Evolutionary conservation across 1,140 invertebrate genomes (phyloP).

Genomic region (Drosophila pruinosa): DNA sequence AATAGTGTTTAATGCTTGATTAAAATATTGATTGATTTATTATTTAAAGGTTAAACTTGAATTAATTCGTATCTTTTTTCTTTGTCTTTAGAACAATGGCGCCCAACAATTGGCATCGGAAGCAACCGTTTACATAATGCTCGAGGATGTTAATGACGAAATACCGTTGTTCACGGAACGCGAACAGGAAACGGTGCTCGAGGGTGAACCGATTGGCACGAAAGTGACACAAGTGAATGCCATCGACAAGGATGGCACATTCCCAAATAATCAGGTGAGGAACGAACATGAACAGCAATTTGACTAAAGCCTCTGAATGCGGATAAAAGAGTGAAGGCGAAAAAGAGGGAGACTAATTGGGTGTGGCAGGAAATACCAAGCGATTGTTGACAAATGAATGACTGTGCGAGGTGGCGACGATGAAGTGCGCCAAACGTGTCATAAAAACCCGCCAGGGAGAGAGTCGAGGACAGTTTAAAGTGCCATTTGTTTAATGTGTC

Average conservation of each 20-base stretch:
- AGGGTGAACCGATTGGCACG: conserved; percentile 96
- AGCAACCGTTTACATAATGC: conserved; percentile 95
- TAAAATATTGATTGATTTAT: background rate
- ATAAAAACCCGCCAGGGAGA: background rate
- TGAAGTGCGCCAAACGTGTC: background rate
- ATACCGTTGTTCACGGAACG: conserved; percentile 97
- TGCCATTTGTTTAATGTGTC: conserved; percentile 27
- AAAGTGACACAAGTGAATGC: conserved; percentile 98
- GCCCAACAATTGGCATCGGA: conserved; percentile 97
- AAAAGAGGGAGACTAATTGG: background rate
- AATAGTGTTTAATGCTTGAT: background rate
- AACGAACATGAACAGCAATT: conserved; percentile 16
- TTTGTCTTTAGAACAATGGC: conserved; percentile 92
- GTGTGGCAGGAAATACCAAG: conserved; percentile 48
- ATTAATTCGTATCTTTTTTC: background rate
- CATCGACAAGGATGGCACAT: conserved; percentile 97
- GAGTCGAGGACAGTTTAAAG: conserved; percentile 2
- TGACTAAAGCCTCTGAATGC: conserved; percentile 2
- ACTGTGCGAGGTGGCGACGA: conserved; percentile 18
- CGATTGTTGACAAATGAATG: conserved; percentile 69
- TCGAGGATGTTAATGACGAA: conserved; percentile 98
- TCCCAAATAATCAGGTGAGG: conserved; percentile 95
- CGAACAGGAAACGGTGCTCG: conserved; percentile 96
- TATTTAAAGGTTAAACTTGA: conserved; percentile 8
- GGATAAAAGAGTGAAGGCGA: background rate